Conservation (phyloP, 2,888 invertebrate genomes). For the Ophion obscuratus region DNA sequence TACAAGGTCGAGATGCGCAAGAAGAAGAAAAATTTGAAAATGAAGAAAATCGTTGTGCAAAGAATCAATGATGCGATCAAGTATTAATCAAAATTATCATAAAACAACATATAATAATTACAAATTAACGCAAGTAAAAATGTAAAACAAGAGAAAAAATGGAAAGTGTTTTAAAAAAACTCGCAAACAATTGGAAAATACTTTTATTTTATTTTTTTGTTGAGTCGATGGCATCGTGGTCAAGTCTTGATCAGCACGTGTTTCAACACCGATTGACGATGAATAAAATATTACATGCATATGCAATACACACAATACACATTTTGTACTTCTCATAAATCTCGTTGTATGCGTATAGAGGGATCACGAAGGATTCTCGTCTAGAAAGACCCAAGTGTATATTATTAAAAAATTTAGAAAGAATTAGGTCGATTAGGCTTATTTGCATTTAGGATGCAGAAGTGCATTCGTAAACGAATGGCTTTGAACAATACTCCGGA, state of each 20-base stretch:
- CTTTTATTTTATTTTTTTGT: slow-evolving; percentile 50
- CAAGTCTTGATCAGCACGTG: slow-evolving; percentile 48
- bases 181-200: slow-evolving; percentile 72
- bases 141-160: neutral
- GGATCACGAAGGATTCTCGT: slow-evolving; percentile 39
- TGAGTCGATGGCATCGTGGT: slow-evolving; percentile 49
- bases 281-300: slow-evolving; percentile 74
- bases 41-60: slow-evolving; percentile 12
- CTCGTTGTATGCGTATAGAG: slow-evolving; percentile 50
- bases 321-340: slow-evolving; percentile 31
- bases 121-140: neutral
- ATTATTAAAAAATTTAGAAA: too few species aligned
- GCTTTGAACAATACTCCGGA: too few species aligned
- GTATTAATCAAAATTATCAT: neutral
- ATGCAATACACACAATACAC: slow-evolving; percentile 73
- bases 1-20: slow-evolving; percentile 78
- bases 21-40: slow-evolving; percentile 39
- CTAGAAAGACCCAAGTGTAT: slow-evolving; percentile 83
- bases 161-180: slow-evolving; percentile 7
- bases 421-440: too few species aligned
- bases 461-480: too few species aligned
- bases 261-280: slow-evolving; percentile 73
- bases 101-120: neutral
- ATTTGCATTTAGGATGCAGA: too few species aligned
- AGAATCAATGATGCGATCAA: neutral